These are phyloP conservation scores for Montipora capitata DNA, from an alignment of 92 coral and sea anemone genomes.

Conservation along the genomic window DNA sequence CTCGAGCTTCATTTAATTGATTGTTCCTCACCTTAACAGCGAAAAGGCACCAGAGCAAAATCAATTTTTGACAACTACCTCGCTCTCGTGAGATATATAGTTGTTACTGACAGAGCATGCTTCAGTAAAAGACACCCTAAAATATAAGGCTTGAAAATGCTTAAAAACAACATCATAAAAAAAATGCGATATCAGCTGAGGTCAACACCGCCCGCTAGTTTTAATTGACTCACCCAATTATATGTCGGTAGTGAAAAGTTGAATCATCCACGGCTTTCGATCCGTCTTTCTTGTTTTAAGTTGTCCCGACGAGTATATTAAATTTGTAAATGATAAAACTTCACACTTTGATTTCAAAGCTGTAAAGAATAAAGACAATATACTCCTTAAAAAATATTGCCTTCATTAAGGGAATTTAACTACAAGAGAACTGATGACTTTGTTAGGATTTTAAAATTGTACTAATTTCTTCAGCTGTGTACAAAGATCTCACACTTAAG, in stretches of 20 bases:
- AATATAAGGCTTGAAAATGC: neutral
- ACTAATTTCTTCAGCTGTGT: neutral
- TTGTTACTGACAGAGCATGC: too few species aligned
- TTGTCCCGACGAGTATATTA: neutral
- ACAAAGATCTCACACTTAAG: neutral
- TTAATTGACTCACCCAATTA: constrained; percentile 21
- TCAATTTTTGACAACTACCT: too few species aligned
- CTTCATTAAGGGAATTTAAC: neutral
- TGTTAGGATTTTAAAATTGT: neutral
- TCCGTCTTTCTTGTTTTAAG: neutral
- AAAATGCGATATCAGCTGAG: neutral
- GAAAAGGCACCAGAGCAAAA: neutral
- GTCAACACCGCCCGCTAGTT: neutral
- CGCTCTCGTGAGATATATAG: neutral
- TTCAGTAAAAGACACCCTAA: neutral
- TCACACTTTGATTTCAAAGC: constrained; percentile 19
- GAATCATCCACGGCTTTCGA: constrained; percentile 9
- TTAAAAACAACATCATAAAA: neutral
- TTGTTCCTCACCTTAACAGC: too few species aligned
- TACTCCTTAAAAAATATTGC: neutral
- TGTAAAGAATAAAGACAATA: constrained; percentile 21
- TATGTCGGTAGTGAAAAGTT: neutral
- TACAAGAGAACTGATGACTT: neutral
- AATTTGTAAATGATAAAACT: neutral
- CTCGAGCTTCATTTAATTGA: too few species aligned